Evolutionary conservation across 2,888 invertebrate species (phyloP), one percentile per base, ranked within the genome.

Genomic region (Hemistola chrysoprasaria): DNA sequence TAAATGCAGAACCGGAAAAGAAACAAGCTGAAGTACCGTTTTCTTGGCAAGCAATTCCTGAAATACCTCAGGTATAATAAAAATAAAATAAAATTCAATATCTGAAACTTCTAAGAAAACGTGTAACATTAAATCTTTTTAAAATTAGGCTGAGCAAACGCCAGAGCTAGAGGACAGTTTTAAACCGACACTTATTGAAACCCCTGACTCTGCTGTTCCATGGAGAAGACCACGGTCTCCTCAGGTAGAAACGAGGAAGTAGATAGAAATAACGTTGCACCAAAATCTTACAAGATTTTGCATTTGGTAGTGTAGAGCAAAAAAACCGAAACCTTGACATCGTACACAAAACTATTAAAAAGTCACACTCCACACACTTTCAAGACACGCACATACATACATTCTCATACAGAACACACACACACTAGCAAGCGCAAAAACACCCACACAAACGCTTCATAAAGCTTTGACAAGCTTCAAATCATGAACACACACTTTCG

Each of bases 21-120:
- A 71, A 66, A 53, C 74, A 69, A 30, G 78, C 79, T 16, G 77
- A 78, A 54, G 76, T 81, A 26, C 72, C 81, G 32, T 86, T 87
- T 62, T 87, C 87, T 47, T 87, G 87, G 87, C 65, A 86, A 50
- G 71, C 73, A 27, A 87, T 87, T 62, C 86, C 87, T 50, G 87
- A 86, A 75, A 72, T 87, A 64, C 85, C 86, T 59, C 86, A 87
- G 87, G 87, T 87, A 86, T 40, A n/a, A n/a, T n/a, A 58, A 6
- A 56, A 35, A 39, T 39, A 31, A 41, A 23, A 20, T 23, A 9
- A 8, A 22, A 22, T 35, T 28, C 21, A 21, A 26, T 41, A 24
- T 20, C 25, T 36, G 22, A 26, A 26, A 41, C 21, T 16, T 33
- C n/a, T 8, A 20, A 8, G 24, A 29, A 22, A 34, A 16, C 21